These are phyloP conservation scores for Chaenogobius annularis DNA, from an alignment of 2,113 vertebrate genomes.

Conservation along the genomic window DNA sequence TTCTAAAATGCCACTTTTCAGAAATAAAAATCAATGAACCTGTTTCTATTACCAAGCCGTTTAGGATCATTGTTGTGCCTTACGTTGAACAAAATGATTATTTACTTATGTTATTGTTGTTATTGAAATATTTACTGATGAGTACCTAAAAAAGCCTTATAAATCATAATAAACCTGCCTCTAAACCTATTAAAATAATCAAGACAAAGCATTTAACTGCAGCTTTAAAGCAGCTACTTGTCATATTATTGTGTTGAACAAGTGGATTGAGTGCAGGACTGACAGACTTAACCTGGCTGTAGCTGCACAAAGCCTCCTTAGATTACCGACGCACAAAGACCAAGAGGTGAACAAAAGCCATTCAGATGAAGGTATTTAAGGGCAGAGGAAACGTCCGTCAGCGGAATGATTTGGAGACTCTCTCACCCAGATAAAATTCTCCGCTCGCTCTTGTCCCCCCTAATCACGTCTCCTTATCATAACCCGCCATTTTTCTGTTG, in stretches of 20 bases:
- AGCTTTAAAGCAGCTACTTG: conserved; percentile 47
- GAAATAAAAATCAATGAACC: no score
- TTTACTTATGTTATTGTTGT: no score
- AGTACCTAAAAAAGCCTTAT: no score
- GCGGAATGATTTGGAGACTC: conserved; percentile 54
- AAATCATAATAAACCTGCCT: no score
- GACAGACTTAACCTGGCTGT: conserved; percentile 53
- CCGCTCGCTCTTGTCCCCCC: conserved; percentile 36
- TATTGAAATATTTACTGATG: no score
- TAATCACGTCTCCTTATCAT: conserved; percentile 51
- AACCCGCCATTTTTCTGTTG: conserved; percentile 19
- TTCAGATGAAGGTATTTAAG: conserved; percentile 60
- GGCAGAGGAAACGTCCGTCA: conserved; percentile 67
- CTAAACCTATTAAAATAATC: background rate
- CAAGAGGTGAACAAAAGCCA: conserved; percentile 44
- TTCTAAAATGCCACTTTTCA: no score
- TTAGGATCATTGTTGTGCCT: no score
- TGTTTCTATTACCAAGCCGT: no score
- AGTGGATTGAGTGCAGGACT: conserved; percentile 60
- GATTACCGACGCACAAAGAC: conserved; percentile 33
- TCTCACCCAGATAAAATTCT: conserved; percentile 55
- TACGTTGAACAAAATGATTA: no score
- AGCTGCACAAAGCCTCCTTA: conserved; percentile 58
- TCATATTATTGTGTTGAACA: conserved; percentile 58
- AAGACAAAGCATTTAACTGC: background rate